phyloP scores from a whole-genome alignment of 2,797 vertebrate genomes.

The Hydrolagus colliei region DNA sequence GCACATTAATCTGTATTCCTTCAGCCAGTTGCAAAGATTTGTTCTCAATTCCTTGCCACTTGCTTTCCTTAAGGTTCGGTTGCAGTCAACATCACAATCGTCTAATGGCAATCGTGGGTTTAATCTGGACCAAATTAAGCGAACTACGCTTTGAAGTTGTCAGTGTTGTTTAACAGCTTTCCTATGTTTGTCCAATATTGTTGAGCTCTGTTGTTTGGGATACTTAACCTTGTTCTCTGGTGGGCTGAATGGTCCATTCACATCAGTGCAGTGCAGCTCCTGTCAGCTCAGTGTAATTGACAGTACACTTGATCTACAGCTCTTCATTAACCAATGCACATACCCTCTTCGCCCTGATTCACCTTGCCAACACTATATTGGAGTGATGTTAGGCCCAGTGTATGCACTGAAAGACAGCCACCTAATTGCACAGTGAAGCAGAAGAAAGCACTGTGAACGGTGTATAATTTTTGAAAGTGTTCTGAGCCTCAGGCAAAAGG shows the following conservation, averaged over 20 bases:
- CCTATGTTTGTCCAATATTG: slow-evolving; percentile 13
- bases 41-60: not conserved
- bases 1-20: slow-evolving; percentile 40
- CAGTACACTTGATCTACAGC: not conserved
- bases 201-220: slow-evolving; percentile 31
- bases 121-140: slow-evolving; percentile 3
- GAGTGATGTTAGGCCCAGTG: slow-evolving; percentile 47
- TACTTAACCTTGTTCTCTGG: slow-evolving; percentile 28
- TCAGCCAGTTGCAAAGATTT: not conserved
- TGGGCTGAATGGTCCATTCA: slow-evolving; percentile 31
- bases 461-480: slow-evolving; percentile 77
- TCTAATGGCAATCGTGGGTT: not conserved
- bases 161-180: slow-evolving; percentile 17
- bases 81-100: not conserved
- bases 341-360: slow-evolving; percentile 48
- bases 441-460: slow-evolving; percentile 73
- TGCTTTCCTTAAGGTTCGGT: slow-evolving; percentile 12
- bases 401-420: slow-evolving; percentile 66
- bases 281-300: slow-evolving; percentile 29
- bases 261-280: not conserved
- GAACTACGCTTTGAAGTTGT: slow-evolving; percentile 5
- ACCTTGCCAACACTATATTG: slow-evolving; percentile 52
- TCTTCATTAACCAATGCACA: slow-evolving; percentile 31
- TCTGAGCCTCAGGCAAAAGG: slow-evolving; percentile 77
- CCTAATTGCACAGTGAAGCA: slow-evolving; percentile 73